A percentile compares a stretch with the other conserved stretches of the same genome.
These are phyloP conservation scores for Pteronotus mesoamericanus DNA, from an alignment of 2,797 vertebrate species.

Conservation along the genomic window DNA sequence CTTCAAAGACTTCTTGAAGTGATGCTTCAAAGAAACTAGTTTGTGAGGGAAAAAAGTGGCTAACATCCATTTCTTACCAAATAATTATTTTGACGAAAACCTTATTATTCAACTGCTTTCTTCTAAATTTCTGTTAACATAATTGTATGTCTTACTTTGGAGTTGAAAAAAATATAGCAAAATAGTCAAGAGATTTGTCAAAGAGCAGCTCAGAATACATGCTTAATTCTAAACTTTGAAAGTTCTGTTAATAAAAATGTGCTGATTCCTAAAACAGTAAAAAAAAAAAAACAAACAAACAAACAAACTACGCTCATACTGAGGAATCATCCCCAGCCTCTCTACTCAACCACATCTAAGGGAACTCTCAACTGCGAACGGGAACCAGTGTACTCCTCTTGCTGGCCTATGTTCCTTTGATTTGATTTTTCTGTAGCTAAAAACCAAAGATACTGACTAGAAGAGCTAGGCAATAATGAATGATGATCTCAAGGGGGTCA, in stretches of 20 bases:
- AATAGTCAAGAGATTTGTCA: background rate
- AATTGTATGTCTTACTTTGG: background rate
- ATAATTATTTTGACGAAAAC: background rate
- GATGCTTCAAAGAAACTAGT: background rate
- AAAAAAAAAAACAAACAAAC: background rate
- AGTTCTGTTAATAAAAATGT: background rate
- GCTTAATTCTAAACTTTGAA: background rate
- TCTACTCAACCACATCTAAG: background rate
- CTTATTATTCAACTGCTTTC: background rate
- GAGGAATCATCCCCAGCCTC: background rate
- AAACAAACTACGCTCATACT: background rate
- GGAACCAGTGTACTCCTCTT: background rate
- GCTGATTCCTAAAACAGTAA: background rate
- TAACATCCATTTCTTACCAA: background rate
- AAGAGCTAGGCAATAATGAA: background rate
- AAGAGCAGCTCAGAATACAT: background rate
- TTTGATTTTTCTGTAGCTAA: background rate
- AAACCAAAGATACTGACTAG: background rate
- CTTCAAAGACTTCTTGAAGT: background rate
- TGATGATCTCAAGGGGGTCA: background rate
- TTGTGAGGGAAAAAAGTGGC: background rate
- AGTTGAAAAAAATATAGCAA: background rate
- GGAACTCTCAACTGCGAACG: background rate
- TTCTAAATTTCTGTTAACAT: background rate
- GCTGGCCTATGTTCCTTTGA: background rate